Evolutionary conservation across 2,888 invertebrate species (phyloP), one percentile per base, ranked within the genome.

Genomic region (Pterobdella sp.): DNA sequence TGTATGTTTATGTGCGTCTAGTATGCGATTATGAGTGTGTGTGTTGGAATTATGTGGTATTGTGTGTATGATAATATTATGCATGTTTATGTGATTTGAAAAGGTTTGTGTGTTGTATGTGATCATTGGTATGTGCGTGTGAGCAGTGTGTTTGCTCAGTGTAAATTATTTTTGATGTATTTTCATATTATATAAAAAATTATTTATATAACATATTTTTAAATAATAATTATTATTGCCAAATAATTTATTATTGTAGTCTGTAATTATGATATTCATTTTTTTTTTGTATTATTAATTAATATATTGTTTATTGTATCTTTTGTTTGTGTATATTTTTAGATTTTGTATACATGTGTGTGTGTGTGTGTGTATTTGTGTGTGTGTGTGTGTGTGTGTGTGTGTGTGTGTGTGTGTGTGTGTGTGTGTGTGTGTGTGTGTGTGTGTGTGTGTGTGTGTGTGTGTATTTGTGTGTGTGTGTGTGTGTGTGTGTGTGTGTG

Each of bases 361-460:
- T 69, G 56, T 73, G 35, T 70, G 52, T 56, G 34, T n/a, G n/a
- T n/a, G n/a, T n/a, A n/a, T n/a, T n/a, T n/a, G n/a, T n/a, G n/a
- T n/a, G n/a, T n/a, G n/a, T 71, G 71, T 65, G 56, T 64, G 71
- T 71, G 26, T 52, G 67, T 66, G 63, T 42, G 72, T 66, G 68
- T 74, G 65, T 68, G 49, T 73, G 65, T 73, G 52, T 68, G 65
- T 73, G 65, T 68, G 73, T 68, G 35, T 56, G 64, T 69, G 65
- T 65, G 73, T 64, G 56, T 64, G 42, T 69, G 49, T 60, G 73
- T 73, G 52, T 63, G 65, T 69, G 64, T 70, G 49, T 65, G 31
- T 64, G 70, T 71, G 36, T 52, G 72, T 72, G 26, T 68, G n/a
- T 67, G 34, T 67, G 14, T 52, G 49, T 36, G n/a, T 72, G 35